A percentile compares a stretch with the other conserved stretches of the same genome.
Evolutionary conservation across 1,140 invertebrate genomes (phyloP).

Genomic region (Melitaea cinxia): DNA sequence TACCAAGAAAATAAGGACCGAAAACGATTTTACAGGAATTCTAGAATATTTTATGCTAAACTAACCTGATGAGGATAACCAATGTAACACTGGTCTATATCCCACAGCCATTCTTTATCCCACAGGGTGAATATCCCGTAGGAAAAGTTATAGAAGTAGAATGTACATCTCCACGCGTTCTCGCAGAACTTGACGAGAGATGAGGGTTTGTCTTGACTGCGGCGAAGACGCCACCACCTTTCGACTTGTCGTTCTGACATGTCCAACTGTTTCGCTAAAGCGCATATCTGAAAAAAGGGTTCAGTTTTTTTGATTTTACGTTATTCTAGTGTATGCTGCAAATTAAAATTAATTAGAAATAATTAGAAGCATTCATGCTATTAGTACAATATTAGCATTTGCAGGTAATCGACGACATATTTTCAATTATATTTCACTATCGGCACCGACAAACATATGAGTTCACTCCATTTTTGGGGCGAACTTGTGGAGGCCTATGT

Average conservation of each 20-base stretch:
- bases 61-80: slow-evolving; percentile 86
- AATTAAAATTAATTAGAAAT: neutral
- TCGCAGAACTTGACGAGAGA: slow-evolving; percentile 96
- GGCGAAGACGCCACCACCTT: slow-evolving; percentile 92
- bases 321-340: neutral
- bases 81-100: slow-evolving; percentile 95
- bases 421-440: too few relatives aligned
- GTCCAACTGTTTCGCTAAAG: slow-evolving; percentile 92
- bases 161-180: slow-evolving; percentile 94
- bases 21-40: neutral
- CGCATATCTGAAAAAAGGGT: slow-evolving; percentile 76
- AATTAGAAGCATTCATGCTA: neutral
- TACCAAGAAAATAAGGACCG: neutral
- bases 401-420: too few relatives aligned
- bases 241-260: slow-evolving; percentile 93
- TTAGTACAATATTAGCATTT: too few relatives aligned
- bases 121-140: slow-evolving; percentile 93
- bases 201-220: slow-evolving; percentile 92
- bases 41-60: neutral
- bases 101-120: slow-evolving; percentile 97
- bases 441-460: too few relatives aligned
- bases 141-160: slow-evolving; percentile 92
- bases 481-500: too few relatives aligned
- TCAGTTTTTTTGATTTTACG: neutral
- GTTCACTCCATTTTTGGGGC: too few relatives aligned